A percentile compares a stretch with the other conserved stretches of the same genome.
phyloP scores from a whole-genome alignment of 64 coral and sea anemone genomes.

The Trachythela sp. region DNA sequence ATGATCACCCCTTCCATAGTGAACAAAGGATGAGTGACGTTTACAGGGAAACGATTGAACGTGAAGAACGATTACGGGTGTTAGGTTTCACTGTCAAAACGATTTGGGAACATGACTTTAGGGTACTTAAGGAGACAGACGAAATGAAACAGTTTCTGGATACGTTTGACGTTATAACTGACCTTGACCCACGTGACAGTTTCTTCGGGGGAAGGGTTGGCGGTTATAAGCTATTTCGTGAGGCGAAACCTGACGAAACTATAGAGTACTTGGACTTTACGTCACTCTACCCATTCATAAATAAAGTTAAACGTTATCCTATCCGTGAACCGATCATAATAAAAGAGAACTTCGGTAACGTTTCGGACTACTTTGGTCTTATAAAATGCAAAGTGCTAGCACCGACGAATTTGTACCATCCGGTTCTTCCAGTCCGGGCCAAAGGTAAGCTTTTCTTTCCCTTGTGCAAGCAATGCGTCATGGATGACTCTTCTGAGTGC shows the following conservation, averaged over 20 bases:
- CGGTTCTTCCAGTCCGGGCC: background rate
- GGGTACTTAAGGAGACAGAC: background rate
- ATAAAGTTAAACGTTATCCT: background rate
- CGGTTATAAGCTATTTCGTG: slow-evolving; percentile 8
- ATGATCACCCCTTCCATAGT: background rate
- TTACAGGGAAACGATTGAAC: background rate
- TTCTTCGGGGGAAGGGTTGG: background rate
- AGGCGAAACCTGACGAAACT: background rate
- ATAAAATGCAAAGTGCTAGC: slow-evolving; percentile 8
- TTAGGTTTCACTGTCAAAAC: slow-evolving; percentile 18
- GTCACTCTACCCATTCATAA: slow-evolving; percentile 6
- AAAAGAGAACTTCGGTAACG: background rate
- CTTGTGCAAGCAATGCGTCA: background rate
- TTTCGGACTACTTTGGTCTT: slow-evolving; percentile 35
- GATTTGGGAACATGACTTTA: too few relatives aligned
- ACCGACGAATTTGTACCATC: background rate
- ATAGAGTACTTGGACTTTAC: slow-evolving; percentile 7
- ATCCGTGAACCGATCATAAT: background rate
- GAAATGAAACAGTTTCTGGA: background rate
- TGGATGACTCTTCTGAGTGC: background rate
- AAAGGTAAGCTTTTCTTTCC: slow-evolving; percentile 11
- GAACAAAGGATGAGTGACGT: background rate
- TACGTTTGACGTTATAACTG: background rate
- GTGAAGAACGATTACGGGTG: background rate
- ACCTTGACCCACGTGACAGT: background rate